Percentiles rank a stretch among this genome's conserved stretches.
These are phyloP conservation scores for Syrista parreyssii DNA, from an alignment of 2,888 invertebrate species.

Conservation along the genomic window DNA sequence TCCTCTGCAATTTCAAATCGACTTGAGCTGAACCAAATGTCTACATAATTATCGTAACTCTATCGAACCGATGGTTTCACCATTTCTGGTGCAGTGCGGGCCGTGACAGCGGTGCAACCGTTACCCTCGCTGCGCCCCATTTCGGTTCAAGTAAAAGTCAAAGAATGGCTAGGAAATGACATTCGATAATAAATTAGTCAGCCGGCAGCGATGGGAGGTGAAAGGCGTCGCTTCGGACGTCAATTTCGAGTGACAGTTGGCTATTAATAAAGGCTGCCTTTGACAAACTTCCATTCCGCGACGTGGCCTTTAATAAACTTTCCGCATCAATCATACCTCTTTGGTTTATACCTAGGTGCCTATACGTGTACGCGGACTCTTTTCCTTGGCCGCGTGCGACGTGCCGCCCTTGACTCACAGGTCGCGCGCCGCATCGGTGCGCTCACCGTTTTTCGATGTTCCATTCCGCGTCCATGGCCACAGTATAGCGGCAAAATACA, in stretches of 20 bases:
- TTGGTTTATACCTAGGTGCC: not conserved
- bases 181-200: slow-evolving; percentile 19
- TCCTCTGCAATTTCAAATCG: slow-evolving; percentile 76
- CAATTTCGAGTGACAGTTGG: slow-evolving; percentile 20
- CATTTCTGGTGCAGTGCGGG: no score
- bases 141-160: not conserved
- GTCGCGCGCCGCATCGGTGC: no score
- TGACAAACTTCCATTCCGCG: slow-evolving; percentile 22
- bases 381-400: no score
- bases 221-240: slow-evolving; percentile 14
- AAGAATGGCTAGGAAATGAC: not conserved
- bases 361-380: slow-evolving; percentile 1
- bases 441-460: no score
- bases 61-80: no score
- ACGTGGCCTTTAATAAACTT: slow-evolving; percentile 20
- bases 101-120: no score
- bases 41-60: no score
- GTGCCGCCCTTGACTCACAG: no score
- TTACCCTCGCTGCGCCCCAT: no score
- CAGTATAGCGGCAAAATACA: no score
- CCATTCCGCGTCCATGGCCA: no score
- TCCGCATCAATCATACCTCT: slow-evolving; percentile 21
- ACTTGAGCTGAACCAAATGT: not conserved
- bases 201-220: slow-evolving; percentile 12
- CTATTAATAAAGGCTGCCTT: slow-evolving; percentile 29